These are phyloP conservation scores for Leptura quadrifasciata DNA, from an alignment of 2,888 invertebrate genomes.

Conservation along the genomic window DNA sequence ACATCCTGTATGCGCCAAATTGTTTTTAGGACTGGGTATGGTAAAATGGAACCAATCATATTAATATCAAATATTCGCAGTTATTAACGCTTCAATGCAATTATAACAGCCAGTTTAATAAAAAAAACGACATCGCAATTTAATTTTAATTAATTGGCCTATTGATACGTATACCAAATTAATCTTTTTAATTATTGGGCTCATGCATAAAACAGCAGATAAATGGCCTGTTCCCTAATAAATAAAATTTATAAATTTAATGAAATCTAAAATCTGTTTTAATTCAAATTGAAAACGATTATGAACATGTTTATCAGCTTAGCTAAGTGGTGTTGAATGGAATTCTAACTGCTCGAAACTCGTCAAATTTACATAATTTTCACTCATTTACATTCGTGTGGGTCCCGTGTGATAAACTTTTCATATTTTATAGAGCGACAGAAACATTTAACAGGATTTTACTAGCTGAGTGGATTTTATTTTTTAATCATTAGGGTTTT, in stretches of 20 bases:
- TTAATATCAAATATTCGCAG: no score
- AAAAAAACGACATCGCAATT: neutral
- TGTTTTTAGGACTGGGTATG: no score
- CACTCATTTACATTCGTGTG: constrained; percentile 40
- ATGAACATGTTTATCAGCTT: constrained; percentile 50
- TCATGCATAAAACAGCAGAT: neutral
- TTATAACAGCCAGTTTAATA: neutral
- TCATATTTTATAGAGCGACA: constrained; percentile 21
- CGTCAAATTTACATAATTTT: constrained; percentile 50
- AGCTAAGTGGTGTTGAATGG: constrained; percentile 50
- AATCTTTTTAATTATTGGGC: constrained; percentile 9
- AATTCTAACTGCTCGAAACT: constrained; percentile 42
- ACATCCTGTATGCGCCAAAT: no score
- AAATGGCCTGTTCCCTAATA: neutral
- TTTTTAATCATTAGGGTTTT: neutral
- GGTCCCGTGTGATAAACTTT: constrained; percentile 34
- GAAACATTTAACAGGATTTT: neutral
- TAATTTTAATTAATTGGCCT: neutral
- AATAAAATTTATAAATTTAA: constrained; percentile 30
- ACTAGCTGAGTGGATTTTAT: neutral
- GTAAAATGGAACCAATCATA: no score
- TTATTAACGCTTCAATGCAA: no score
- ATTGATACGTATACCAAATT: neutral
- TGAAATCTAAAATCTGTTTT: constrained; percentile 41
- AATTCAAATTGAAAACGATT: constrained; percentile 51